Base-by-base conservation (phyloP, 2,797 vertebrate genomes). In the Pseudopleuronectes americanus region DNA sequence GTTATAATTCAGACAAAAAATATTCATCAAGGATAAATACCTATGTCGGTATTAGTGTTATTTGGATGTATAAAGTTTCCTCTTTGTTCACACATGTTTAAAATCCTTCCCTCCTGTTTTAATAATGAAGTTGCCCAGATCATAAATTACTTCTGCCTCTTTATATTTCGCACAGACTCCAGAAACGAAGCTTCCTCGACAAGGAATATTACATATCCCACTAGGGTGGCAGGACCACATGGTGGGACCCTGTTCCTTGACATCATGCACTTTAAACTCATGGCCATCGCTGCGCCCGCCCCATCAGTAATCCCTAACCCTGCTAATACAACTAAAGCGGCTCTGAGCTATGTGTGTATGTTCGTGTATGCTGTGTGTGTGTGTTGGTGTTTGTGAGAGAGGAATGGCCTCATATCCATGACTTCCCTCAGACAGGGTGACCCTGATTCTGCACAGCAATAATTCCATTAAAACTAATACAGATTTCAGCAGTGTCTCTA, bases 301-400 rank as follows among this genome's bases (percentile, higher is more conserved):
- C 8, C 69, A 75, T 64, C 68, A 64, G 66, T 91, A 92, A 93
- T 92, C 92, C 84, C 54, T 74, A 78, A 85, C 75, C 80, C 68
- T 77, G 80, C 77, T 89, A 91, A 92, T 91, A 84, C 87, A 85
- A 70, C 83, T 80, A 87, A 92, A 93, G 84, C 83, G 55, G 81
- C 76, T 87, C 68, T 64, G 79, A 81, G 87, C 87, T 64, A 58
- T 83, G 79, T 78, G 76, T 74, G 22, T 64, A 51, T 64, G 43
- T 64, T 57, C 59, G 54, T 77, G 77, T 78, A 75, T 74, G 21
- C 58, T 62, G 56, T 75, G 80, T 76, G 62, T 22, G 3, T 63
- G 55, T 60, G 49, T 60, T 73, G 79, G 53, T 19, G 64, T 23
- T 43, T 5, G 36, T 13, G 57, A 36, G 54, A 47, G 33, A 72